Percentiles rank a stretch among this genome's conserved stretches.
phyloP scores from a whole-genome alignment of 2,113 vertebrate species.

The Myocastor coypus region DNA sequence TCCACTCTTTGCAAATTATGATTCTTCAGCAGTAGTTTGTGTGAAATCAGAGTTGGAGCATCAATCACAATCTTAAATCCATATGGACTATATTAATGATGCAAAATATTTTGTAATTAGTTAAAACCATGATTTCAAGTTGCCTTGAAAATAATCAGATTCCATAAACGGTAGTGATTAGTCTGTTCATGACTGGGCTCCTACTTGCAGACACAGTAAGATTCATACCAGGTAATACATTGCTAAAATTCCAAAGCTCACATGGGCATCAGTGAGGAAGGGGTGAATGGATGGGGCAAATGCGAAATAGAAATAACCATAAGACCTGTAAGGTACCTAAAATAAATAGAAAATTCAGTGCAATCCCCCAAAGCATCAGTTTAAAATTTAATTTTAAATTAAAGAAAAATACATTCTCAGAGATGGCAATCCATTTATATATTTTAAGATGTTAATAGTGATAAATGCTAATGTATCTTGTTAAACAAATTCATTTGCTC shows the following conservation, averaged over 20 bases:
- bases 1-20: neutral
- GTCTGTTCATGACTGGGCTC: neutral
- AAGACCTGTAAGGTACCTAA: neutral
- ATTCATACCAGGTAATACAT: neutral
- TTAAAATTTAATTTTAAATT: conserved; percentile 38
- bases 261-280: neutral
- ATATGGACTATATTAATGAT: neutral
- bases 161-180: neutral
- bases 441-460: neutral
- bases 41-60: conserved; percentile 3
- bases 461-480: neutral
- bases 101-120: conserved; percentile 16
- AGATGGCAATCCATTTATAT: neutral
- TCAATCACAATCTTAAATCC: neutral
- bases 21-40: neutral
- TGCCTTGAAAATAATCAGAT: neutral
- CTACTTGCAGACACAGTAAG: neutral
- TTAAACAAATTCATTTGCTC: neutral
- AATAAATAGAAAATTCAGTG: neutral
- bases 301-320: neutral
- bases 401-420: neutral
- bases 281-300: too few species aligned
- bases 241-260: neutral
- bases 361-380: neutral
- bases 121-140: conserved; percentile 22